These are phyloP conservation scores for Junco hyemalis DNA, from an alignment of 2,113 vertebrate genomes.

Conservation along the genomic window DNA sequence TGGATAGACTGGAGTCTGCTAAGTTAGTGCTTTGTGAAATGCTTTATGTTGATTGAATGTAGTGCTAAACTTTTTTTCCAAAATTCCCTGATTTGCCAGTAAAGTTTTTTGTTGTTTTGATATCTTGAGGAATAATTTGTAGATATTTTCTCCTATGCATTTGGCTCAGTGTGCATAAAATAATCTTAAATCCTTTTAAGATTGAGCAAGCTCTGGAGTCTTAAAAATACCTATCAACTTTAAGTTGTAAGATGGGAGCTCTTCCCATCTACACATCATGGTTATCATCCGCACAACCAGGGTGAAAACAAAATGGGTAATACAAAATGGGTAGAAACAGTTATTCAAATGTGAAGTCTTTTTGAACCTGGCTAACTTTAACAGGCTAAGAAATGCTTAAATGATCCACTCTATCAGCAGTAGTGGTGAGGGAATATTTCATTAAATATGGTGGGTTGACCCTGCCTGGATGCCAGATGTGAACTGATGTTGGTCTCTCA, in stretches of 20 bases:
- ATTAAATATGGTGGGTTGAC: neutral
- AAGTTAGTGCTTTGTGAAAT: neutral
- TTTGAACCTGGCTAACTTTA: neutral
- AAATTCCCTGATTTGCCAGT: neutral
- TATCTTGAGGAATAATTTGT: neutral
- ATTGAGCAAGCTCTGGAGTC: neutral
- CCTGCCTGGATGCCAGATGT: fast-evolving
- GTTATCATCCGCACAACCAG: no score
- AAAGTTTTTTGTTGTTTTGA: neutral
- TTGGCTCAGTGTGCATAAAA: neutral
- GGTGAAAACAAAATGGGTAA: neutral
- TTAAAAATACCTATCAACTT: neutral
- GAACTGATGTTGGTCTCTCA: fast-evolving
- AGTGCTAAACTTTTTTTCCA: neutral
- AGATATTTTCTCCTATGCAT: neutral
- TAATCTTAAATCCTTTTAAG: neutral
- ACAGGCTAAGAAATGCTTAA: neutral
- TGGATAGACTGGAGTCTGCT: neutral
- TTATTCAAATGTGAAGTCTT: neutral
- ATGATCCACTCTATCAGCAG: neutral
- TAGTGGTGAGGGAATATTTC: neutral
- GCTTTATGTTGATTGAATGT: neutral
- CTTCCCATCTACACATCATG: neutral
- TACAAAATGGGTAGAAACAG: neutral
- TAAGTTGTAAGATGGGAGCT: neutral